Evolutionary conservation across 2,113 vertebrate species (phyloP), one percentile per base, ranked within the genome.

Genomic region (Cichladusa arquata): DNA sequence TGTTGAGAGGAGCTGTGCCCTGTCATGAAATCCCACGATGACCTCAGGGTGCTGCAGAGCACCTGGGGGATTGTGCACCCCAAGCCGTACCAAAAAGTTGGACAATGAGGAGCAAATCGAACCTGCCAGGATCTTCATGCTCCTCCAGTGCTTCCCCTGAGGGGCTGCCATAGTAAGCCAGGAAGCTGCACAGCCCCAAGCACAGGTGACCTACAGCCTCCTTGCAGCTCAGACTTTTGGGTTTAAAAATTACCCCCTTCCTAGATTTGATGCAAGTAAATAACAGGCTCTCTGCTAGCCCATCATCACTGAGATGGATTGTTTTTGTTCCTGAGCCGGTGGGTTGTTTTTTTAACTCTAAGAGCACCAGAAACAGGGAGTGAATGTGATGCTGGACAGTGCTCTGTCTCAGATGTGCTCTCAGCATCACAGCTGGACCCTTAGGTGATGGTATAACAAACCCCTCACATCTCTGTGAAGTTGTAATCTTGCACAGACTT

Each of bases 31-130:
- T 65, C 12, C 36, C 22, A 48, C 34, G n/a, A 7, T 74, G 34
- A 24, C 6, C 23, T 73, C 5, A 6, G 33, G 67, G 2, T 66
- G 36, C 61, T 80, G 47, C 2, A 3, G 12, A 6, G 6, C 18
- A 25, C 5, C 5, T 14, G 36, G 9, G n/a, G 14, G 6, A 6
- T 83, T 2, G 1, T 1, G 1, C 4, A 11, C 12, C 13, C 5
- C 5, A 3, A 42, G 8, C 12, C 7, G 2, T 38, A 6, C 12
- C 34, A 12, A 16, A 11, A 8, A 13, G 5, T 11, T 44, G 24
- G 8, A 15, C 31, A 70, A 8, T 2, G 7, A 26, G 26, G 16
- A 36, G 26, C 8, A 67, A 65, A 60, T 12, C 28, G 20, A 73
- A 50, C 31, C 51, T 3, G 1, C 25, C 38, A 50, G 18, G 15